Evolutionary conservation across 1,140 invertebrate genomes (phyloP).

Genomic region (Uloborus diversus): DNA sequence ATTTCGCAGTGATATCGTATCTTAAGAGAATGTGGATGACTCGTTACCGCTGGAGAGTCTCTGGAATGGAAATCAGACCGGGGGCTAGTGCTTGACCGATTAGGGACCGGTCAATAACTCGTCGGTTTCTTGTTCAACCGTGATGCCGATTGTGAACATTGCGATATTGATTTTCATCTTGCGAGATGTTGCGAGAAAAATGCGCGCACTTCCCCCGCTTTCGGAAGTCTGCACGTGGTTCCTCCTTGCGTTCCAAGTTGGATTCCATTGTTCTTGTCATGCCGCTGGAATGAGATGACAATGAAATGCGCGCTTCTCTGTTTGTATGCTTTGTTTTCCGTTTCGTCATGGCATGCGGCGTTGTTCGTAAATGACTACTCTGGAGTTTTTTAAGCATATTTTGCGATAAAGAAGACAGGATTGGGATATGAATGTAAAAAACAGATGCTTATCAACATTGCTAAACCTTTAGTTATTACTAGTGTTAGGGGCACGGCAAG

Average conservation of each 20-base stretch:
- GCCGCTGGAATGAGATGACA: not conserved
- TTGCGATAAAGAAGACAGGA: no score
- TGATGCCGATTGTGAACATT: not conserved
- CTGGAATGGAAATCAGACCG: not conserved
- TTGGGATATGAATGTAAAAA: no score
- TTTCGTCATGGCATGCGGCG: no score
- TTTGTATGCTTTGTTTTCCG: no score
- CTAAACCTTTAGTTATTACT: no score
- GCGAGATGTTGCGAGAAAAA: not conserved
- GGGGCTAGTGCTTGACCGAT: constrained; percentile 21
- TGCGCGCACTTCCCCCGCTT: not conserved
- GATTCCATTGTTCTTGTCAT: constrained; percentile 12
- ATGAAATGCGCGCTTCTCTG: no score
- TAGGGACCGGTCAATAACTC: constrained; percentile 29
- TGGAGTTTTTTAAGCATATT: no score
- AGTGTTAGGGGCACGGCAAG: no score
- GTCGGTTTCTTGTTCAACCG: not conserved
- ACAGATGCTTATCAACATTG: no score
- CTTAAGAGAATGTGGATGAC: not conserved
- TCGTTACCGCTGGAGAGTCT: not conserved
- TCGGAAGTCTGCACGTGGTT: not conserved
- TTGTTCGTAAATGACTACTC: no score
- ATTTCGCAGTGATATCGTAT: constrained; percentile 1
- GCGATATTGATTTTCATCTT: not conserved
- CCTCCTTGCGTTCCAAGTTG: not conserved